Evolutionary conservation across 2,113 vertebrate species (phyloP).

Genomic region (Semnornis frantzii): DNA sequence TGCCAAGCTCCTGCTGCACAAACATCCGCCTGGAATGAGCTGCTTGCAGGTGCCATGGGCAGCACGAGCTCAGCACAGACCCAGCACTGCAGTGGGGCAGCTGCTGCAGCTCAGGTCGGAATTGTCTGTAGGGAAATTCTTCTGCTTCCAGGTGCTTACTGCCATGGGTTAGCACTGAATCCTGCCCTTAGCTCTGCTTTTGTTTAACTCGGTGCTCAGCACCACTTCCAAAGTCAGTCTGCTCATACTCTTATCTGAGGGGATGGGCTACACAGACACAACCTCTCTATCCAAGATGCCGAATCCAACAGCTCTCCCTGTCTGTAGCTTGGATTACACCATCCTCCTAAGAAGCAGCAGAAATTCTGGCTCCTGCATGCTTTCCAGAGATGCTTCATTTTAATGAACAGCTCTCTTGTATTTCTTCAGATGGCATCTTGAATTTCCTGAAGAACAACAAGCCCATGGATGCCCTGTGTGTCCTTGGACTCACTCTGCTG

Average conservation of each 20-base stretch:
- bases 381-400: neutral
- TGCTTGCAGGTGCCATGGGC: neutral
- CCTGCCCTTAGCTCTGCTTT: neutral
- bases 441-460: conserved; percentile 79
- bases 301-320: neutral
- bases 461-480: conserved; percentile 76
- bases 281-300: neutral
- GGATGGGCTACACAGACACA: neutral
- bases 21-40: neutral
- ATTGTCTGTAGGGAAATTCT: neutral
- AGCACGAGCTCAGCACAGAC: neutral
- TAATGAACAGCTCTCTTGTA: neutral
- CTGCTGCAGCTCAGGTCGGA: neutral
- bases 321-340: neutral
- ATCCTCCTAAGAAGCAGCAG: neutral
- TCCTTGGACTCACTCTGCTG: conserved; percentile 76
- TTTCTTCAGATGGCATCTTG: conserved; percentile 74
- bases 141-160: neutral
- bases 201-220: neutral
- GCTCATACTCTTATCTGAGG: neutral
- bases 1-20: neutral
- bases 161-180: neutral
- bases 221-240: neutral
- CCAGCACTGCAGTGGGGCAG: neutral
- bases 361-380: neutral